These are phyloP conservation scores for Merodon equestris DNA, from an alignment of 2,888 invertebrate genomes.

Conservation along the genomic window DNA sequence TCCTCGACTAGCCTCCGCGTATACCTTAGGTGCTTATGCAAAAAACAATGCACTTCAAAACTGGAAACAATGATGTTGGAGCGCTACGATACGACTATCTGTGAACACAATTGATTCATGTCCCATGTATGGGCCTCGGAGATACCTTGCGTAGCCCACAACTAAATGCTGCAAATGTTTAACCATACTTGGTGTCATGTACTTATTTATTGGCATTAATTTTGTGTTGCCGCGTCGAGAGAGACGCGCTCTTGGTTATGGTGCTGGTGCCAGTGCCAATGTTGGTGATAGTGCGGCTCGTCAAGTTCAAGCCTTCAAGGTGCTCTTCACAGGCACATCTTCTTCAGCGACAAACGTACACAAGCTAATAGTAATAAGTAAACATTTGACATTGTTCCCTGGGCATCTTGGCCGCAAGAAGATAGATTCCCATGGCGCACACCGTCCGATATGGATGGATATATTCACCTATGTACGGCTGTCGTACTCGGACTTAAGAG, in stretches of 20 bases:
- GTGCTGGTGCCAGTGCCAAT: constrained; percentile 8
- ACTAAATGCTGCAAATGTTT: constrained; percentile 68
- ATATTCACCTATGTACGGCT: no score
- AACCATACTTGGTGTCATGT: constrained; percentile 69
- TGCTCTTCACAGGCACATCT: constrained; percentile 31
- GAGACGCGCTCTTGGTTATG: no score
- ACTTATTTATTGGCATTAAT: constrained; percentile 69
- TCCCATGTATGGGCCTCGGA: constrained; percentile 59
- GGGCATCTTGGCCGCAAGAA: constrained; percentile 45
- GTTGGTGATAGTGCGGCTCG: constrained; percentile 38
- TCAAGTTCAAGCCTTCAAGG: constrained; percentile 62
- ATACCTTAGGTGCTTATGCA: constrained; percentile 41
- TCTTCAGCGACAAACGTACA: constrained; percentile 18
- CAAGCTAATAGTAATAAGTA: constrained; percentile 60
- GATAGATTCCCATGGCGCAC: constrained; percentile 60
- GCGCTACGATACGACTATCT: constrained; percentile 27
- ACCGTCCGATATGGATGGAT: no score
- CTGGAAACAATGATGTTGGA: constrained; percentile 56
- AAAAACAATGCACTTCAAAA: constrained; percentile 55
- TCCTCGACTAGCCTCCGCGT: neutral
- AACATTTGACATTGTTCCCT: constrained; percentile 64
- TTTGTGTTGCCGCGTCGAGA: constrained; percentile 28
- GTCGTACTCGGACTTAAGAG: constrained; percentile 36
- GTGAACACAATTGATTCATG: constrained; percentile 63
- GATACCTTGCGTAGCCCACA: constrained; percentile 43